Conservation (phyloP, 2,113 vertebrate genomes). For the Ibidorhyncha struthersii region DNA sequence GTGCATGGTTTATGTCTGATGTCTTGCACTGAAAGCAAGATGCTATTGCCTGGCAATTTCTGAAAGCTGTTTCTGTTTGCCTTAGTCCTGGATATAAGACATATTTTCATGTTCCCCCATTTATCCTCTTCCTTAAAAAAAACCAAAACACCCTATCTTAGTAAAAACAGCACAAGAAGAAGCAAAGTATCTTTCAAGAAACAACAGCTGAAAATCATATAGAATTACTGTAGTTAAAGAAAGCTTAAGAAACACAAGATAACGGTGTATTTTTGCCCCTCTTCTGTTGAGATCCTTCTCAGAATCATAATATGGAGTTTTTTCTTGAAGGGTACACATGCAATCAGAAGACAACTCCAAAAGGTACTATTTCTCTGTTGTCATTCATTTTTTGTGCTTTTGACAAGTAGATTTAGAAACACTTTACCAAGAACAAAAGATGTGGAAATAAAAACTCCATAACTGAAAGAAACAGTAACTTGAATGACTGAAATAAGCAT, state of each 20-base stretch:
- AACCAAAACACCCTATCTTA: no score
- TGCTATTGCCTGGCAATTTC: neutral
- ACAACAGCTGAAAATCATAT: neutral
- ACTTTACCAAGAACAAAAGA: neutral
- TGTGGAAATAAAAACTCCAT: neutral
- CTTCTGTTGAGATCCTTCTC: neutral
- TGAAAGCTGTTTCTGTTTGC: neutral
- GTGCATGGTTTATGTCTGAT: neutral
- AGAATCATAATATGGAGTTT: neutral
- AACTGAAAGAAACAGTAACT: neutral
- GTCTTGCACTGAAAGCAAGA: neutral
- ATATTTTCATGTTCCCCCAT: neutral
- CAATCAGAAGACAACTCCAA: neutral
- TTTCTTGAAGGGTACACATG: neutral
- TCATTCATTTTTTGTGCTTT: neutral
- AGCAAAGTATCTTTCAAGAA: neutral
- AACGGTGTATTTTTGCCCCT: neutral
- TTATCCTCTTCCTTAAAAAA: neutral
- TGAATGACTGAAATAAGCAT: neutral
- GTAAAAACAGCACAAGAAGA: neutral
- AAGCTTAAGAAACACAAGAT: neutral
- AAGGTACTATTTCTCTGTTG: neutral
- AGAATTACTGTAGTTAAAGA: neutral
- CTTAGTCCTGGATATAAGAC: neutral
- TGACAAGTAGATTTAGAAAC: neutral